phyloP scores from a whole-genome alignment of 2,113 vertebrate species.

The Chloropsis cyanopogon region DNA sequence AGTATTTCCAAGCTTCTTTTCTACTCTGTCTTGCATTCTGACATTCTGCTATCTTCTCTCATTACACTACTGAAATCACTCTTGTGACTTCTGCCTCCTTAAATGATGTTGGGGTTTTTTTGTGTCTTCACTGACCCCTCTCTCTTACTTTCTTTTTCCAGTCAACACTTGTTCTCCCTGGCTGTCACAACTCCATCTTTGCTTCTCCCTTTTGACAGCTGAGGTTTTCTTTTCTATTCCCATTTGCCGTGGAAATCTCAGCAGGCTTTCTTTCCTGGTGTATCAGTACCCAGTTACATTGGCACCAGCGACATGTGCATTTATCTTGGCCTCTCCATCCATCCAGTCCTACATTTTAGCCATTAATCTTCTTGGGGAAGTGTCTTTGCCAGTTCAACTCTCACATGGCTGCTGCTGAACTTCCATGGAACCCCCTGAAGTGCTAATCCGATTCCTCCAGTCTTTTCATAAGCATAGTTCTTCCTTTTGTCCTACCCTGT shows the following conservation, averaged over 20 bases:
- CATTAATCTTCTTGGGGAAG: background rate
- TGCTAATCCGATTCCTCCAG: background rate
- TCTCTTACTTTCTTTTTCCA: background rate
- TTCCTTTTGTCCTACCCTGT: background rate
- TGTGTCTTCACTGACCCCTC: background rate
- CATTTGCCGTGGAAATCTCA: background rate
- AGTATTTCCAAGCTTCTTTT: background rate
- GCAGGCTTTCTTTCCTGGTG: background rate
- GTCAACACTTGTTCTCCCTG: background rate
- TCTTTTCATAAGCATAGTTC: background rate
- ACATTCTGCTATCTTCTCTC: background rate
- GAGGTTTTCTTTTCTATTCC: background rate
- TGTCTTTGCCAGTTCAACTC: background rate
- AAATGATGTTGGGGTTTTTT: background rate
- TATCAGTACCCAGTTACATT: background rate
- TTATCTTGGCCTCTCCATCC: background rate
- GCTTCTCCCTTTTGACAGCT: constrained; percentile 1
- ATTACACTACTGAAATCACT: background rate
- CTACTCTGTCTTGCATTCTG: background rate
- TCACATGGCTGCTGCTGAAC: background rate
- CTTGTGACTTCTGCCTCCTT: background rate
- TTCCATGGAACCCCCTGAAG: background rate
- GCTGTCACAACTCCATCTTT: background rate
- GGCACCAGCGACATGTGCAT: background rate
- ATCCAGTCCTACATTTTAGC: background rate